Percentiles rank a stretch among this genome's conserved stretches.
These are phyloP conservation scores for Pseudococcus longispinus DNA, from an alignment of 2,888 invertebrate genomes.

Conservation along the genomic window DNA sequence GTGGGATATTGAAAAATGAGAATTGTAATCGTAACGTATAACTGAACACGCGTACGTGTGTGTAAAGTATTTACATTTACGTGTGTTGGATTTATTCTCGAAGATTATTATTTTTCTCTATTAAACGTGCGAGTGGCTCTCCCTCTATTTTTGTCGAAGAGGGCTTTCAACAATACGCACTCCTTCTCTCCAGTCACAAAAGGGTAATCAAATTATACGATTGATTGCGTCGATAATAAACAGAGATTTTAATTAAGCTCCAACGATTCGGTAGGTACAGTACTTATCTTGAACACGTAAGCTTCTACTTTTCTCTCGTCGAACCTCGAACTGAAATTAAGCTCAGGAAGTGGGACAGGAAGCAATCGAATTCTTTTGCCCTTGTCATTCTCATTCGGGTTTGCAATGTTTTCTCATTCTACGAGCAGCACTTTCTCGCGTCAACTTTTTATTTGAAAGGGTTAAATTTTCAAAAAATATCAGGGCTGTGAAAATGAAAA, in stretches of 20 bases:
- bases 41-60: no score
- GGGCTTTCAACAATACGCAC: not conserved
- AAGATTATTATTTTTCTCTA: not conserved
- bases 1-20: not conserved
- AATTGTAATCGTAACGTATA: not conserved
- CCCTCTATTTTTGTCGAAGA: not conserved
- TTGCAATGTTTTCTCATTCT: no score
- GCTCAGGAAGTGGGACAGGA: no score
- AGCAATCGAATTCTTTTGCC: no score
- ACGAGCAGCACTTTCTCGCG: no score
- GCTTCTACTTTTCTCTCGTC: no score
- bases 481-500: no score
- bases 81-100: not conserved
- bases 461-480: no score
- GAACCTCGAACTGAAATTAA: no score
- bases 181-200: not conserved
- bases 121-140: not conserved
- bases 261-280: not conserved
- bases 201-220: constrained; percentile 16
- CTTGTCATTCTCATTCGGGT: no score
- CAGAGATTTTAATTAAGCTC: not conserved
- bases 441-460: no score
- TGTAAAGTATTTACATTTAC: not conserved
- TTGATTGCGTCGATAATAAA: constrained; percentile 24
- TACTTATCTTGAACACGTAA: not conserved